Base-by-base conservation (phyloP, 2,113 vertebrate genomes). In the Axis porcinus region DNA sequence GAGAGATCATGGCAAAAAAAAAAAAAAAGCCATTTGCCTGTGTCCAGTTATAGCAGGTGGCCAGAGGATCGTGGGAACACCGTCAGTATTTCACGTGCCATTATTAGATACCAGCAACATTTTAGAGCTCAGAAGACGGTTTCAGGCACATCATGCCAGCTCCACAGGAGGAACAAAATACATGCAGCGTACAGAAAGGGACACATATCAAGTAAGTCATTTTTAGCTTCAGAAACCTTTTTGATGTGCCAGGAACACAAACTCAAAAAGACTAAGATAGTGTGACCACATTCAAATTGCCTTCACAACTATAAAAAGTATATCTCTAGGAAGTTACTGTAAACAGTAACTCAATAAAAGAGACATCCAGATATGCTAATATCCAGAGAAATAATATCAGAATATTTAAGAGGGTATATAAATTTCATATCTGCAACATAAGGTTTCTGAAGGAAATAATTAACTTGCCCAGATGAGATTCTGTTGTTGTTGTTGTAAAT, bases 181-280 rank as follows among this genome's bases (percentile, higher is more conserved):
- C 15, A 90, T 13, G 23, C 30, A 90, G 25, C 9, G 5, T 27
- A 91, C 47, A 76, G 62, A 74, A 55, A 74, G 52, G 55, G 8
- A 89, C 33, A 81, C 9, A 16, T n/a, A 82, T 58, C 33, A 6
- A 81, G 81, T 3, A 92, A 79, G 60, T 5, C 83, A 78, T 57
- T 64, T 79, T 95, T 87, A 92, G 47, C 21, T 94, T 96, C 33
- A 96, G 86, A 96, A 94, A 94, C 62, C 30, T 58, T 40, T 67
- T 4, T 91, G 57, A 60, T 36, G 86, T 76, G 28, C 52, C 57
- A 96, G 40, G 86, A 16, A 87, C 33, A 96, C 17, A 95, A 90
- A 92, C 17, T 92, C 74, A 94, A 90, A 67, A 95, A 84, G 78
- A 91, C 81, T 60, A 97, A 57, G 57, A 95, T 28, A 91, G 60